These are phyloP conservation scores for Myrmophylax atrothorax DNA, from an alignment of 2,113 vertebrate genomes.

Conservation along the genomic window DNA sequence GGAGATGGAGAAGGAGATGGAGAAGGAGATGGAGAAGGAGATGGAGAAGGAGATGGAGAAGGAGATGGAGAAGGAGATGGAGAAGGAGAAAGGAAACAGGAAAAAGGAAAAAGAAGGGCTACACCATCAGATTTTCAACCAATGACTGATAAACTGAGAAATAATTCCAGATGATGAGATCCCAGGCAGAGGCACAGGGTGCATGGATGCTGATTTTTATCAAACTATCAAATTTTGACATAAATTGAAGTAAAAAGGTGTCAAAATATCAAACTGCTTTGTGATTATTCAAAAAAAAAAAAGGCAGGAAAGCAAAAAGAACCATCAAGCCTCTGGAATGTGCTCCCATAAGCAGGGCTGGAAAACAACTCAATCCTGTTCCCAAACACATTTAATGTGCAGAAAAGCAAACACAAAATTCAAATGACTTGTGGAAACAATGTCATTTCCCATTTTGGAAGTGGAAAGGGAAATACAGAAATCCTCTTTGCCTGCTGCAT, in stretches of 20 bases:
- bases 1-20: too few species aligned
- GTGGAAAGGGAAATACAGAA: neutral
- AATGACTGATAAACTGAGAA: neutral
- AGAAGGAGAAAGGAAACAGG: too few species aligned
- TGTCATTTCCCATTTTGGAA: neutral
- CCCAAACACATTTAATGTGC: neutral
- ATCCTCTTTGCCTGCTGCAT: neutral
- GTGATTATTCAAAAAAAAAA: neutral
- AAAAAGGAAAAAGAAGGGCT: too few species aligned
- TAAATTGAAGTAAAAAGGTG: fast-evolving
- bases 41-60: too few species aligned
- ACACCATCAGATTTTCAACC: neutral
- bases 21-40: too few species aligned
- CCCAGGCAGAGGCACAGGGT: neutral
- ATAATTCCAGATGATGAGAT: neutral
- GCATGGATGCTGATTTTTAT: neutral
- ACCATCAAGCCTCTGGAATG: neutral
- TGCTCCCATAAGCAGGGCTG: fast-evolving
- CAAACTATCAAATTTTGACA: neutral
- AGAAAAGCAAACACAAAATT: neutral
- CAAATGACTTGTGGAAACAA: neutral
- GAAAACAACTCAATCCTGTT: neutral
- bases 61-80: too few species aligned
- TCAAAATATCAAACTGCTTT: fast-evolving
- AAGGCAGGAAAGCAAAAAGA: neutral